Evolutionary conservation across 92 coral and sea anemone genomes (phyloP), one percentile per base, ranked within the genome.

Genomic region (Epizoanthus scotinus): DNA sequence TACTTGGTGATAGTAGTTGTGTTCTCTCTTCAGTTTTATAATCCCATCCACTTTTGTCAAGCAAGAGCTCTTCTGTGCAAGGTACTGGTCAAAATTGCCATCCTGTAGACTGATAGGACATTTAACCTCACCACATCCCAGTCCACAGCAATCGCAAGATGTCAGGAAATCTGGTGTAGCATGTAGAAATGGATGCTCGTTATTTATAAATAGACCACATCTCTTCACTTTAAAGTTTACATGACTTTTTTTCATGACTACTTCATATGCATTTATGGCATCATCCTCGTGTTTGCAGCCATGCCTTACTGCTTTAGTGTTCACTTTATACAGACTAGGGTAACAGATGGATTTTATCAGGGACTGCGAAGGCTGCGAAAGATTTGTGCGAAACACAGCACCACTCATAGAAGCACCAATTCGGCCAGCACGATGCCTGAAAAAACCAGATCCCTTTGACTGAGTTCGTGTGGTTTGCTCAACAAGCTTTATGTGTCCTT

Each of bases 141-240:
- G 42, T 57, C 93, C 90, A 86, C 90, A 89, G 73, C 90, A 86
- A 70, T 86, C 87, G 73, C 93, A 90, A 18, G 36, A 79, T 56
- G 66, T 56, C 0, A 40, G 9, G 6, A 40, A 40, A 40, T 40
- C 91, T 57, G 85, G 91, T 56, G 85, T 84, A 56, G 92, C 89
- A 85, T 86, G 87, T 47, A 86, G 90, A 77, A 81, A 86, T 60
- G 91, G 82, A 73, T 87, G 63, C 31, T 88, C 83, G 77, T 85
- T 70, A 82, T 87, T 81, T 31, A 89, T 78, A 65, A 89, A 89
- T 71, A 77, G 36, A 60, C 84, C 93, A 83, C 90, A 86, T 81
- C 83, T 86, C 54, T 62, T 71, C 47, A 86, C 74, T 53, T 84
- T 56, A 0, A 86, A 84, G 85, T 90, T 90, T 49, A 64, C 70